These are phyloP conservation scores for Colius striatus DNA, from an alignment of 2,113 vertebrate genomes.

Conservation along the genomic window DNA sequence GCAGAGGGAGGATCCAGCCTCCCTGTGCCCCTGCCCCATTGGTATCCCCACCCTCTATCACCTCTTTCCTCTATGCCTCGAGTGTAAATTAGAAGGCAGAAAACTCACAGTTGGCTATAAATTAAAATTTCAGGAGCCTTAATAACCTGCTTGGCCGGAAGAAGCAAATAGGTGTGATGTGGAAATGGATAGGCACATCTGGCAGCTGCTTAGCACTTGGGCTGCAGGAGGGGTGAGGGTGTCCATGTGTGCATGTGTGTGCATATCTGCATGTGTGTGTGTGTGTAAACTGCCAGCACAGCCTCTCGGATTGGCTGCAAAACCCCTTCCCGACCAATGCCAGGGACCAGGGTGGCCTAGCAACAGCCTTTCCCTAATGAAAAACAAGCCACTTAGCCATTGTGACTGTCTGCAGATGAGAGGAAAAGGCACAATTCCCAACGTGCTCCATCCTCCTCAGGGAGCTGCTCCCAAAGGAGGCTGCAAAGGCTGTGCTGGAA, in stretches of 20 bases:
- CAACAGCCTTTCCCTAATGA: constrained; percentile 70
- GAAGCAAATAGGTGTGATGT: constrained; percentile 34
- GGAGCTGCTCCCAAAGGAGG: neutral
- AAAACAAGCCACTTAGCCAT: constrained; percentile 65
- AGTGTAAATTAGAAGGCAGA: neutral
- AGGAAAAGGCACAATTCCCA: neutral
- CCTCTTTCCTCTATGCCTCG: fast-evolving
- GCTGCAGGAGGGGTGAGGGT: neutral
- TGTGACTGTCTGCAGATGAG: constrained; percentile 9
- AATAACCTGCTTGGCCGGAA: constrained; percentile 7
- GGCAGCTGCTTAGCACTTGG: constrained; percentile 21
- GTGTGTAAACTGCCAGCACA: neutral
- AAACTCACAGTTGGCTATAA: neutral
- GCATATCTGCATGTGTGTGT: neutral
- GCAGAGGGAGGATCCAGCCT: fast-evolving
- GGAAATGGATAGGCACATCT: constrained; percentile 41
- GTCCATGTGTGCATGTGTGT: neutral
- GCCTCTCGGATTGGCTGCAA: constrained; percentile 52
- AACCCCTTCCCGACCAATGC: constrained; percentile 28
- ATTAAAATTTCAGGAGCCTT: neutral
- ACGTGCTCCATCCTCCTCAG: neutral
- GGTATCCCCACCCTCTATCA: no score
- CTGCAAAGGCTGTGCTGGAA: neutral
- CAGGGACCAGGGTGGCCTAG: constrained; percentile 59
- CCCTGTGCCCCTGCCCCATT: fast-evolving